These are phyloP conservation scores for Drosophila conformis DNA, from an alignment of 2,888 invertebrate genomes.

Conservation along the genomic window DNA sequence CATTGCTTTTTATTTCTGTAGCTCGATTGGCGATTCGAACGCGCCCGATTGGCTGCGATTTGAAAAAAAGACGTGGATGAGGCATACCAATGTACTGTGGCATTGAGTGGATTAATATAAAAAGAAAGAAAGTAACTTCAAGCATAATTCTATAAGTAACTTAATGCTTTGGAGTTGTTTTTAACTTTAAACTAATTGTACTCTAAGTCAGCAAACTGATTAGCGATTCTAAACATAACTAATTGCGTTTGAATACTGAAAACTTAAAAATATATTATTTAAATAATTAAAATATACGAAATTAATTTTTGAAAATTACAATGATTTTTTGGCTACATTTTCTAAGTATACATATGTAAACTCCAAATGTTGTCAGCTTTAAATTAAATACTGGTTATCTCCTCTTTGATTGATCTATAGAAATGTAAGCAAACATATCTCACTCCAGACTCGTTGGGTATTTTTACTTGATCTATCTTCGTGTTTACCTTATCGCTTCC, in stretches of 20 bases:
- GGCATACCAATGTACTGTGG: constrained; percentile 32
- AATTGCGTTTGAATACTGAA: not conserved
- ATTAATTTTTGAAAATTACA: no score
- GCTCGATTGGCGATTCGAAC: constrained; percentile 76
- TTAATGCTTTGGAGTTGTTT: not conserved
- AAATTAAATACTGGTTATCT: not conserved
- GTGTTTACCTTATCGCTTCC: not conserved
- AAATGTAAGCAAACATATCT: not conserved
- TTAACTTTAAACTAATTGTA: not conserved
- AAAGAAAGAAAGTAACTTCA: not conserved
- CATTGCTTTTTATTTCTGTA: constrained; percentile 79
- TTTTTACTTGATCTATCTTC: not conserved
- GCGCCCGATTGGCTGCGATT: constrained; percentile 78
- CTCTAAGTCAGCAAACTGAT: not conserved
- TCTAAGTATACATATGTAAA: not conserved
- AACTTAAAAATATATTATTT: no score
- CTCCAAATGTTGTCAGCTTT: not conserved
- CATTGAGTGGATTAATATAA: accelerated
- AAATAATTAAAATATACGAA: not conserved
- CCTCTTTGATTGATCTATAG: not conserved
- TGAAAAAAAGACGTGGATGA: constrained; percentile 28
- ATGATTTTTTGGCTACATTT: no score
- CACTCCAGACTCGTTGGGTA: accelerated
- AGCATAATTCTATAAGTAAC: not conserved
- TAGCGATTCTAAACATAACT: no score